phyloP scores from a whole-genome alignment of 2,797 vertebrate species.

The Erithacus rubecula region DNA sequence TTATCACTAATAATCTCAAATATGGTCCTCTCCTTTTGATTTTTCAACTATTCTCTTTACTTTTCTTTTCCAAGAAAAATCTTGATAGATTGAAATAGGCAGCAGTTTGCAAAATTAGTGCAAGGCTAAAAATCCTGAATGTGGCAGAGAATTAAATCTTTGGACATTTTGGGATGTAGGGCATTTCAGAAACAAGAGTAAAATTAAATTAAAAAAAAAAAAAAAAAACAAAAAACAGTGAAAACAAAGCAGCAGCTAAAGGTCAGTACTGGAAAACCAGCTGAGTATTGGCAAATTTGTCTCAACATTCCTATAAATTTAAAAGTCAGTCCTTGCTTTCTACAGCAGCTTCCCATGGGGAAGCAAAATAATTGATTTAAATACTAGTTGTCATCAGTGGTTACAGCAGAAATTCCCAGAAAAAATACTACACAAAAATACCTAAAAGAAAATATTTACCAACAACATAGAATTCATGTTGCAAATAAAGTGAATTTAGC shows the following conservation, averaged over 20 bases:
- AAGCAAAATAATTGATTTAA: conserved; percentile 11
- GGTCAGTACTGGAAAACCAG: conserved; percentile 17
- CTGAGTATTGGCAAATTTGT: conserved; percentile 2
- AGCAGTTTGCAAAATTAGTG: background rate
- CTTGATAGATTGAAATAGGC: background rate
- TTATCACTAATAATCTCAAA: background rate
- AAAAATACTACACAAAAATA: background rate
- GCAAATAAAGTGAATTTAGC: background rate
- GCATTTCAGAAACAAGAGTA: background rate
- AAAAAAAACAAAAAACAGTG: background rate
- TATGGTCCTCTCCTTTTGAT: background rate
- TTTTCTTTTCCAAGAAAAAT: background rate
- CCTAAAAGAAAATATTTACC: conserved; percentile 1
- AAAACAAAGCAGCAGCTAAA: background rate
- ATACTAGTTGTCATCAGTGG: background rate
- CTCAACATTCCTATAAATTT: background rate
- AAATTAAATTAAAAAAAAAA: background rate
- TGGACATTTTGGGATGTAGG: background rate
- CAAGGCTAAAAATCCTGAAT: background rate
- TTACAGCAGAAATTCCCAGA: background rate
- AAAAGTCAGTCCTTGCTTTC: background rate
- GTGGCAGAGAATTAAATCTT: background rate
- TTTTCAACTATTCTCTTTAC: background rate
- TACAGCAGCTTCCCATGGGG: background rate
- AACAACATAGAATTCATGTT: background rate